Evolutionary conservation across 2,888 invertebrate species (phyloP).

Genomic region (Ormyrus labotus): DNA sequence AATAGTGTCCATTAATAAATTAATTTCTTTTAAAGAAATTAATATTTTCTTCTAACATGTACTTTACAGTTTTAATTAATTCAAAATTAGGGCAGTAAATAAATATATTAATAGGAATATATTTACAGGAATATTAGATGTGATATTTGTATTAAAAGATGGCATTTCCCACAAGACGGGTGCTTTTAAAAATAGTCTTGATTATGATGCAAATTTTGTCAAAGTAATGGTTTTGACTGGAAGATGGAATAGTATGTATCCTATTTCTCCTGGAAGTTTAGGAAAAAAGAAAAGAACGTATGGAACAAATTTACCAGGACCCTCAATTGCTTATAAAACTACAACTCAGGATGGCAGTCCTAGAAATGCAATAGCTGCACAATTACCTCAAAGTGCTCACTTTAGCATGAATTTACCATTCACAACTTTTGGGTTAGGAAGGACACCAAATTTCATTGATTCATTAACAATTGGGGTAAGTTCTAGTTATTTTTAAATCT

Average conservation of each 20-base stretch:
- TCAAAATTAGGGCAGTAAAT: background rate
- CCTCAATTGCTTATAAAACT: slow-evolving; percentile 90
- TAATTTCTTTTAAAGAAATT: background rate
- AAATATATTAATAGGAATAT: background rate
- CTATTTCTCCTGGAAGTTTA: slow-evolving; percentile 84
- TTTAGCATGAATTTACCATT: slow-evolving; percentile 96
- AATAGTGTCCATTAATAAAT: background rate
- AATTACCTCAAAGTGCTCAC: slow-evolving; percentile 94
- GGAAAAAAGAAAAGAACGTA: slow-evolving; percentile 88
- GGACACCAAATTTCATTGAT: slow-evolving; percentile 98
- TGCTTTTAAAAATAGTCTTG: slow-evolving; percentile 90
- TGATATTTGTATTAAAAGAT: slow-evolving; percentile 82
- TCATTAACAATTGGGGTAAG: slow-evolving; percentile 87
- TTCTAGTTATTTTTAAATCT: slow-evolving; percentile 15
- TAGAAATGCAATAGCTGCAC: slow-evolving; percentile 89
- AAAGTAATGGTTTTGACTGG: slow-evolving; percentile 96
- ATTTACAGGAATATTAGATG: slow-evolving; percentile 83
- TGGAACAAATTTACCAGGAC: slow-evolving; percentile 94
- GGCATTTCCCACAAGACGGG: slow-evolving; percentile 79
- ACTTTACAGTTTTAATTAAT: slow-evolving; percentile 1
- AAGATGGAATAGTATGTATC: slow-evolving; percentile 83
- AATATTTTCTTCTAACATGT: background rate
- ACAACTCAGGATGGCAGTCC: slow-evolving; percentile 91
- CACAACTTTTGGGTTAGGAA: slow-evolving; percentile 96
- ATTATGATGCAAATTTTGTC: slow-evolving; percentile 96